Conservation (phyloP, 2,888 invertebrate species). For the Meloe dianella region DNA sequence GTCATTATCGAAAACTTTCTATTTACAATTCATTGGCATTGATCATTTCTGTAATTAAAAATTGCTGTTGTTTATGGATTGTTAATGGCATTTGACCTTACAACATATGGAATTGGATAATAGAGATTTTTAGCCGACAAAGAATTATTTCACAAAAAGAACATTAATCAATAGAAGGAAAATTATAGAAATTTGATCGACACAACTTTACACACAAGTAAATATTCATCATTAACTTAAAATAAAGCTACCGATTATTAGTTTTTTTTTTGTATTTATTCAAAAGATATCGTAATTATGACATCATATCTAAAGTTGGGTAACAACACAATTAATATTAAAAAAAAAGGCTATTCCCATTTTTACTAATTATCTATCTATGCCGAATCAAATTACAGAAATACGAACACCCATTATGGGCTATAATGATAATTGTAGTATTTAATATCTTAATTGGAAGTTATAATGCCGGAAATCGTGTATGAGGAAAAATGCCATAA, state of each 20-base stretch:
- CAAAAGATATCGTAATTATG: background rate
- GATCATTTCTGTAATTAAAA: background rate
- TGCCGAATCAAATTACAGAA: background rate
- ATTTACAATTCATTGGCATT: background rate
- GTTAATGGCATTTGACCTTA: constrained; percentile 1
- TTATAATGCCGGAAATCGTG: background rate
- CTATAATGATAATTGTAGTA: background rate
- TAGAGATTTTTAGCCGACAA: constrained; percentile 2
- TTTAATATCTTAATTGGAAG: background rate
- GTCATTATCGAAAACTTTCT: too few species aligned
- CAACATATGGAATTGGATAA: background rate
- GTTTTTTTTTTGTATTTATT: background rate
- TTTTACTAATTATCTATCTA: background rate
- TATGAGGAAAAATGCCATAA: background rate
- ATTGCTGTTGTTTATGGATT: background rate
- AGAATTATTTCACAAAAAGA: background rate
- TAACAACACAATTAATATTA: background rate
- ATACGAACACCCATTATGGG: background rate
- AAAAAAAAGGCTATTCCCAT: background rate
- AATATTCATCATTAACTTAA: background rate
- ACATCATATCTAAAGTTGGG: background rate
- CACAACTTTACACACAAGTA: background rate
- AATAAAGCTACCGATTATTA: background rate
- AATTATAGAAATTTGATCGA: background rate
- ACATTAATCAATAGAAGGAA: background rate